Evolutionary conservation across 2,797 vertebrate genomes (phyloP).

Genomic region (Pempheris klunzingeri): DNA sequence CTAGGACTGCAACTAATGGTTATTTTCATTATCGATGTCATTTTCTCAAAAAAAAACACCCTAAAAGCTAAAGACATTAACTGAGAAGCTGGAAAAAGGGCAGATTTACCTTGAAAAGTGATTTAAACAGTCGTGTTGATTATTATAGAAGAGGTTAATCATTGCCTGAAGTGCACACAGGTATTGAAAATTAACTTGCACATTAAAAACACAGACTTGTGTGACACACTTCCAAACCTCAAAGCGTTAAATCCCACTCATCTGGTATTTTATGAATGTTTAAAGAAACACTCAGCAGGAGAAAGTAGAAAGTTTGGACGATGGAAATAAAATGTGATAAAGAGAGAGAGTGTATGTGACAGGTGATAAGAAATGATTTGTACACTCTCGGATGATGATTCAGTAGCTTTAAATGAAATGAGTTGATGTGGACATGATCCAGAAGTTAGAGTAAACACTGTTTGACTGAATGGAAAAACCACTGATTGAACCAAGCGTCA

Average conservation of each 20-base stretch:
- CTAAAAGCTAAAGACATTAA: not conserved
- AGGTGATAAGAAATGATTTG: not conserved
- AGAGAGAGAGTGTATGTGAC: not conserved
- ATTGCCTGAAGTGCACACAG: too few species aligned
- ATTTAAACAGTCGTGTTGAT: too few species aligned
- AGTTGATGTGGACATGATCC: not conserved
- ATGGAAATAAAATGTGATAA: not conserved
- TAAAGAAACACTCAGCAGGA: not conserved
- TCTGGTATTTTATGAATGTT: not conserved
- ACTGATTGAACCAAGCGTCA: too few species aligned
- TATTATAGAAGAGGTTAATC: not conserved
- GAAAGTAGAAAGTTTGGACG: not conserved
- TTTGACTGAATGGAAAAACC: not conserved
- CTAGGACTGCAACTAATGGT: not conserved
- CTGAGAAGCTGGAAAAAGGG: not conserved
- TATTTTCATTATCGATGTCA: not conserved
- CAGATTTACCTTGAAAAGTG: not conserved
- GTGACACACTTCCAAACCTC: too few species aligned
- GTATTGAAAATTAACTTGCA: conserved; percentile 5
- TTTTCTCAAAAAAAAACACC: not conserved
- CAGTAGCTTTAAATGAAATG: not conserved
- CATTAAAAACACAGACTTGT: not conserved
- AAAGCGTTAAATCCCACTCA: too few species aligned
- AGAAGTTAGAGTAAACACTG: not conserved
- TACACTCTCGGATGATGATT: not conserved